Conservation (phyloP, 2,113 vertebrate species). For the Archocentrus centrarchus region DNA sequence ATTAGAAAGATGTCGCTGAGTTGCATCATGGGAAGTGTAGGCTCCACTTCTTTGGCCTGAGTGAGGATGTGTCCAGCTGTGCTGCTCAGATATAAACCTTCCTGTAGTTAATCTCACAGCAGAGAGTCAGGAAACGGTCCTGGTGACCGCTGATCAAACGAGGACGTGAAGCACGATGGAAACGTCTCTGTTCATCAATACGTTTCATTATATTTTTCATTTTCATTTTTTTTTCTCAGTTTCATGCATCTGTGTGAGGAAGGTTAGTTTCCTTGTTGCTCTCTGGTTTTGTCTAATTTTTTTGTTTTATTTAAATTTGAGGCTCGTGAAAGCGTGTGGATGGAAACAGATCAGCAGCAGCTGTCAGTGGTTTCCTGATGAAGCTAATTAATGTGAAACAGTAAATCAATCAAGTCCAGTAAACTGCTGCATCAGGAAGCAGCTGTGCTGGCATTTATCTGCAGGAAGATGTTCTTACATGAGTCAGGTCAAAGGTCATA, state of each 20-base stretch:
- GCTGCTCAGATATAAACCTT: constrained; percentile 5
- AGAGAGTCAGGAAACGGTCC: background rate
- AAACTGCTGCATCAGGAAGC: background rate
- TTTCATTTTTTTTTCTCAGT: background rate
- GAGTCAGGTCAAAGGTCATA: background rate
- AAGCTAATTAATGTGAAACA: background rate
- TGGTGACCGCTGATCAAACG: background rate
- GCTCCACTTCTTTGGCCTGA: background rate
- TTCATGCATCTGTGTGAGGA: too few relatives aligned
- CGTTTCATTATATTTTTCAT: background rate
- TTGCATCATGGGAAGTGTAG: background rate
- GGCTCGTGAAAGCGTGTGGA: background rate
- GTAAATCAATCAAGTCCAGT: background rate
- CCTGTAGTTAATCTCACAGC: background rate
- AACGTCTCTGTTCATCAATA: background rate
- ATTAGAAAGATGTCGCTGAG: background rate
- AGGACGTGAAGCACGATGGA: background rate
- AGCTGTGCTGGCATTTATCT: background rate
- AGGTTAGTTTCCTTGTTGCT: too few relatives aligned
- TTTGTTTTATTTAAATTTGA: too few relatives aligned
- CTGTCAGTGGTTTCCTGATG: background rate
- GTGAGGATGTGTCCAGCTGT: background rate
- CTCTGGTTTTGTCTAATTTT: too few relatives aligned
- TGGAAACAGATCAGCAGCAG: background rate
- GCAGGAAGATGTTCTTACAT: background rate